These are phyloP conservation scores for Nematolebias whitei DNA, from an alignment of 2,113 vertebrate species.

Conservation along the genomic window DNA sequence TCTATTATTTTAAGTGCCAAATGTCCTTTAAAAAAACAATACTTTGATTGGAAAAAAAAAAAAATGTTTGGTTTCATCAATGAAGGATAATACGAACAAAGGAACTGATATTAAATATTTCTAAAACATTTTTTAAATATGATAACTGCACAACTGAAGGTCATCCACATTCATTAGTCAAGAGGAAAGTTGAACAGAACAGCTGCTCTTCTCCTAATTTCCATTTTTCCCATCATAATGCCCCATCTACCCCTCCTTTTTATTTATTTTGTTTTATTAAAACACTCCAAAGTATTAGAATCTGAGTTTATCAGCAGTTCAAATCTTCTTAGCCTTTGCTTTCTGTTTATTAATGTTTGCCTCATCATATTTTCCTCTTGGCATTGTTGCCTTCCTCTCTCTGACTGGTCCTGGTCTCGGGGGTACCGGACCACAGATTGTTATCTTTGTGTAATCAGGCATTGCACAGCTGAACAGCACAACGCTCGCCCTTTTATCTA, in stretches of 20 bases:
- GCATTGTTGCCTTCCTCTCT: conserved; percentile 6
- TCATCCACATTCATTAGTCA: conserved; percentile 45
- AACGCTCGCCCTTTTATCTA: conserved; percentile 38
- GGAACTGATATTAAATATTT: too few relatives aligned
- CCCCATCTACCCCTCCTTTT: conserved; percentile 8
- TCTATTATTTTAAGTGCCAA: too few relatives aligned
- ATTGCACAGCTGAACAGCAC: conserved; percentile 57
- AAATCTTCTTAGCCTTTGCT: conserved; percentile 19
- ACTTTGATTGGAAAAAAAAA: too few relatives aligned
- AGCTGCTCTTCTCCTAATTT: conserved; percentile 30
- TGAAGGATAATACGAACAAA: too few relatives aligned
- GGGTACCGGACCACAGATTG: conserved; percentile 52
- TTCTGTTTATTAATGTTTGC: conserved; percentile 37
- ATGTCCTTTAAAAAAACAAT: too few relatives aligned
- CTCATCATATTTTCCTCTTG: conserved; percentile 15
- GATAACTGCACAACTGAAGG: conserved; percentile 34
- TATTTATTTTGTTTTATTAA: conserved; percentile 15
- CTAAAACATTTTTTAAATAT: conserved; percentile 28
- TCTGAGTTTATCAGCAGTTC: conserved; percentile 13
- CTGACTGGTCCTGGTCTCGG: conserved; percentile 37
- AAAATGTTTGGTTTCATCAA: too few relatives aligned
- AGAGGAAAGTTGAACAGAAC: conserved; percentile 23
- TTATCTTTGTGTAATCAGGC: conserved; percentile 75
- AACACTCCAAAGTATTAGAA: conserved; percentile 4
- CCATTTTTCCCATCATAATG: neutral